phyloP scores from a whole-genome alignment of 2,888 invertebrate species.

The Drosophila helvetica region DNA sequence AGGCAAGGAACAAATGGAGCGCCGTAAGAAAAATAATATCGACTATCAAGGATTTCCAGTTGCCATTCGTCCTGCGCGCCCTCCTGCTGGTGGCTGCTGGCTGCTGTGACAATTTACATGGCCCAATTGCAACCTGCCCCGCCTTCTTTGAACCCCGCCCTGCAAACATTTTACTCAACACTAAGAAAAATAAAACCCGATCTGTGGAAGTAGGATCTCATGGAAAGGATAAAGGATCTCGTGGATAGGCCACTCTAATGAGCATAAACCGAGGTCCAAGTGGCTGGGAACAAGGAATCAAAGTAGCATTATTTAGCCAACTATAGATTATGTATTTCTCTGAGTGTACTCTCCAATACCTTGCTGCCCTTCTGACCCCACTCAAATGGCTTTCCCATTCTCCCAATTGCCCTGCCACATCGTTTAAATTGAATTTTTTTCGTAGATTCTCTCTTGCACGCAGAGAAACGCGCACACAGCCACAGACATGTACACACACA shows the following conservation, averaged over 20 bases:
- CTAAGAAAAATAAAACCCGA: neutral
- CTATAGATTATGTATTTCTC: neutral
- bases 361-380: conserved; percentile 7
- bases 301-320: too few species aligned
- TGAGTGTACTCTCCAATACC: conserved; percentile 5
- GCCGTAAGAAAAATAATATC: conserved; percentile 79
- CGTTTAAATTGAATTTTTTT: conserved; percentile 72
- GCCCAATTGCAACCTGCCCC: conserved; percentile 68
- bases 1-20: conserved; percentile 76
- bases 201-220: too few species aligned
- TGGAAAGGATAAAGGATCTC: too few species aligned
- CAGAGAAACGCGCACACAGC: conserved; percentile 34
- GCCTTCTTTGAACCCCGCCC: conserved; percentile 10
- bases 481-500: conserved; percentile 23
- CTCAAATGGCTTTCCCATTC: conserved; percentile 34
- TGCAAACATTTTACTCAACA: neutral
- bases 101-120: conserved; percentile 74
- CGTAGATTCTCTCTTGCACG: conserved; percentile 37
- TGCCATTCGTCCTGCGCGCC: conserved; percentile 23
- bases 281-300: too few species aligned
- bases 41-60: conserved; percentile 74
- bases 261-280: too few species aligned
- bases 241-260: too few species aligned
- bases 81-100: conserved; percentile 32
- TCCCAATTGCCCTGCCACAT: conserved; percentile 64